Evolutionary conservation across 53 echinoderm and acorn worm genomes (phyloP).

Genomic region (Arbacia lixula): DNA sequence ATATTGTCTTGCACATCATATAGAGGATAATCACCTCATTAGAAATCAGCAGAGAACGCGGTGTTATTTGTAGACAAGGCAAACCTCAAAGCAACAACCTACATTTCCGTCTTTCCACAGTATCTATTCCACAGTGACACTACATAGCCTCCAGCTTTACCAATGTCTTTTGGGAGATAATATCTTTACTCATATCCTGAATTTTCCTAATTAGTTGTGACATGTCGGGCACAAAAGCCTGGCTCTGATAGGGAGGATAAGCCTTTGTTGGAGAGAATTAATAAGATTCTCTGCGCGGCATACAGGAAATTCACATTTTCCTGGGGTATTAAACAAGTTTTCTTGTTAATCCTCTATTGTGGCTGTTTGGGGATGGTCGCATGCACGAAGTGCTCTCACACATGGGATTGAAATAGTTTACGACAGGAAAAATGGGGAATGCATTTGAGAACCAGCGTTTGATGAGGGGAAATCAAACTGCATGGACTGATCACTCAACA

Average conservation of each 20-base stretch:
- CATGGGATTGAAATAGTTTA: slow-evolving; percentile 21
- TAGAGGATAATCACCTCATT: too few relatives aligned
- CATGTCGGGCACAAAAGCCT: slow-evolving; percentile 3
- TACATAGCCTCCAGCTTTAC: too few relatives aligned
- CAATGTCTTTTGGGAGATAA: slow-evolving; percentile 20
- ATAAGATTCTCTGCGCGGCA: neutral
- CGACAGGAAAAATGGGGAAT: slow-evolving; percentile 27
- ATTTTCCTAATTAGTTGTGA: slow-evolving; percentile 32
- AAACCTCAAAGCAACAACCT: too few relatives aligned
- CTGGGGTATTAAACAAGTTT: neutral
- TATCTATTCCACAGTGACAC: too few relatives aligned
- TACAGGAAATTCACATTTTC: neutral
- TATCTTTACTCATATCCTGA: slow-evolving; percentile 26
- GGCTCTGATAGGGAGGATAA: slow-evolving; percentile 5
- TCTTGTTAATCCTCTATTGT: slow-evolving; percentile 4
- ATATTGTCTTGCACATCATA: too few relatives aligned
- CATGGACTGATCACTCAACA: too few relatives aligned
- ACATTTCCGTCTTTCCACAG: too few relatives aligned
- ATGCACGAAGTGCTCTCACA: neutral
- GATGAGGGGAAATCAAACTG: too few relatives aligned
- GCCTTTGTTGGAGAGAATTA: neutral
- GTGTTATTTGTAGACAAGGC: too few relatives aligned
- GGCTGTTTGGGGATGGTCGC: neutral
- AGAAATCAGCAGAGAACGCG: too few relatives aligned
- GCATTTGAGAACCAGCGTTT: too few relatives aligned